Evolutionary conservation across 2,113 vertebrate species (phyloP), one percentile per base, ranked within the genome.

Genomic region (Eretmochelys imbricata): DNA sequence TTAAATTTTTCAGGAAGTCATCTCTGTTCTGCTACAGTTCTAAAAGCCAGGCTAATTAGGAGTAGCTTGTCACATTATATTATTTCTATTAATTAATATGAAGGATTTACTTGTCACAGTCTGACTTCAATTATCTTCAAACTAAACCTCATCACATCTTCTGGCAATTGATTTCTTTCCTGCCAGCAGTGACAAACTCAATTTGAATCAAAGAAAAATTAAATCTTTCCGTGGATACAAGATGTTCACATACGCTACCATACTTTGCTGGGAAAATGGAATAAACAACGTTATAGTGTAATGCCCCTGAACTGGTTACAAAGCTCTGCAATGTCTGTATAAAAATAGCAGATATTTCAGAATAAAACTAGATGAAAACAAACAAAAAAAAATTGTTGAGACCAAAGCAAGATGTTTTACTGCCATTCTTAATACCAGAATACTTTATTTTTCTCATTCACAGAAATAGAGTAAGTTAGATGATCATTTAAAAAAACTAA

Each of bases 71-170:
- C 91, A 93, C 25, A 93, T 93, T 57, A 86, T 54, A 86, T 79
- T 75, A 25, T 49, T 91, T 57, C 20, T 82, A n/a, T 83, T 91
- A 93, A 94, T 91, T 87, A 93, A 82, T 65, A 87, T 10, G 27
- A 96, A 83, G 13, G 50, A 94, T 95, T 78, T 78, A 78, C 25
- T 93, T 93, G 82, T 75, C 82, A 89, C 9, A 76, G 83, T 79
- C 51, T 78, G 83, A 13, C 27, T 94, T 91, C 54, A 95, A 93
- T 89, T 91, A 93, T 35, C 91, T 90, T 83, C 82, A 91, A 86
- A 93, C 48, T 57, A 84, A 90, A 91, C 72, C 55, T 91, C 85
- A 91, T 92, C 89, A 49, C 13, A 85, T 76, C 54, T 78, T 51
- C 35, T 19, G 6, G 55, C 55, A 86, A 91, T 48, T 3, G 2